phyloP scores from a whole-genome alignment of 1,140 invertebrate species.

The Drosophila tani region DNA sequence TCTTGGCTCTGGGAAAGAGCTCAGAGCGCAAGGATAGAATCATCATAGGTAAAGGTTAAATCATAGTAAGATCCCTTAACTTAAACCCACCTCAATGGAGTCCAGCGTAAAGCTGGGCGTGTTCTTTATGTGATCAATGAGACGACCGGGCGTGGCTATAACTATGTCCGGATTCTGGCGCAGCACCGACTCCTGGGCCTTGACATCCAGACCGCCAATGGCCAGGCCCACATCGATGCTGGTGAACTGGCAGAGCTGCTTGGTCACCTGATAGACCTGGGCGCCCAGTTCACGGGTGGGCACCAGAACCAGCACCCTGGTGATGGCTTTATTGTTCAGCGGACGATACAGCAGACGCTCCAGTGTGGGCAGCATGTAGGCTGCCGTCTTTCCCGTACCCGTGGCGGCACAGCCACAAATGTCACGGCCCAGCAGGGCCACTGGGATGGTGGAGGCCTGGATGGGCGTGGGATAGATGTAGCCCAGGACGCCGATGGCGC shows the following conservation, averaged over 20 bases:
- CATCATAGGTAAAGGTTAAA: constrained; percentile 54
- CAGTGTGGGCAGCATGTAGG: constrained; percentile 98
- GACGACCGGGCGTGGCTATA: constrained; percentile 98
- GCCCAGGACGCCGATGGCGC: constrained; percentile 94
- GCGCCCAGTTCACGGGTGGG: constrained; percentile 98
- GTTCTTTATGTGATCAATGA: constrained; percentile 91
- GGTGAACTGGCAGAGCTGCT: constrained; percentile 95
- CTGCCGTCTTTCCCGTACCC: constrained; percentile 99
- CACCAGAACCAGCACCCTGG: constrained; percentile 96
- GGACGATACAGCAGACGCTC: constrained; percentile 95
- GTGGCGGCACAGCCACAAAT: constrained; percentile 89
- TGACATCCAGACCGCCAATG: constrained; percentile 97
- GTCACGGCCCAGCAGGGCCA: constrained; percentile 92
- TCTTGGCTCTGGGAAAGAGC: constrained; percentile 34
- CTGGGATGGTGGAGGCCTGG: constrained; percentile 96
- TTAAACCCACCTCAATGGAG: constrained; percentile 92
- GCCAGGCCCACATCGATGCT: constrained; percentile 92
- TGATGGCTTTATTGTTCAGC: constrained; percentile 88
- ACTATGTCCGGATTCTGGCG: constrained; percentile 97
- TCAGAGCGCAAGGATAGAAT: constrained; percentile 84
- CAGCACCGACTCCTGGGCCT: constrained; percentile 95
- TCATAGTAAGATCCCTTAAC: neutral
- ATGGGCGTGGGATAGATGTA: constrained; percentile 98
- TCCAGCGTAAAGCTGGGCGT: constrained; percentile 96
- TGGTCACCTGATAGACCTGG: constrained; percentile 95